Conservation (phyloP, 2,888 invertebrate species). For the Campaea margaritaria region DNA sequence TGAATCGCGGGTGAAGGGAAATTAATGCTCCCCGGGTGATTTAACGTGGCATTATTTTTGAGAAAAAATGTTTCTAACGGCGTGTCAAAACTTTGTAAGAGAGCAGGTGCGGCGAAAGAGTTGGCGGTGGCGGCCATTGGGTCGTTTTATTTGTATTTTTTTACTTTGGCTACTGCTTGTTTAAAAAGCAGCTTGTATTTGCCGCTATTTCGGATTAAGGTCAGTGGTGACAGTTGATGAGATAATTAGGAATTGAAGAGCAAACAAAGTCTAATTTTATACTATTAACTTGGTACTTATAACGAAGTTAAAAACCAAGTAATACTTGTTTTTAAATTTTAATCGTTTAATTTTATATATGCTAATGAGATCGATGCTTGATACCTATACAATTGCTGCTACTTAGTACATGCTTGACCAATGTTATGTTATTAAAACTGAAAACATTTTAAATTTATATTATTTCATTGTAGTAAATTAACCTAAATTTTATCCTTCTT, state of each 20-base stretch:
- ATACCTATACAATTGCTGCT: no score
- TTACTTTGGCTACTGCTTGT: constrained; percentile 31
- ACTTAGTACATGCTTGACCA: no score
- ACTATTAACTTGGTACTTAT: no score
- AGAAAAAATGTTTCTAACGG: constrained; percentile 67
- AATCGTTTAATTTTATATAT: no score
- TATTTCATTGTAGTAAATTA: no score
- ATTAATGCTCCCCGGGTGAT: constrained; percentile 77
- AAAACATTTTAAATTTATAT: neutral
- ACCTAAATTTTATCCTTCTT: constrained; percentile 26
- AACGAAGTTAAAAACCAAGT: no score
- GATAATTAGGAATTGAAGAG: neutral
- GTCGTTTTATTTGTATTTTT: constrained; percentile 45
- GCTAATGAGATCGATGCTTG: no score
- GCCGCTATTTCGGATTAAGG: neutral
- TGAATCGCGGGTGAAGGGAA: constrained; percentile 74
- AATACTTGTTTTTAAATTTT: no score
- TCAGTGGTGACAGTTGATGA: neutral
- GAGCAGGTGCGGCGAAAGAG: constrained; percentile 74
- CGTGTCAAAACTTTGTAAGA: constrained; percentile 74
- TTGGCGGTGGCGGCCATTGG: constrained; percentile 47
- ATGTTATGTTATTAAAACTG: no score
- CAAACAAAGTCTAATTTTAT: no score
- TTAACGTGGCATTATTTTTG: constrained; percentile 77
- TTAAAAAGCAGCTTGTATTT: neutral